phyloP scores from a whole-genome alignment of 2,888 invertebrate genomes.

The Prosapia bicincta region DNA sequence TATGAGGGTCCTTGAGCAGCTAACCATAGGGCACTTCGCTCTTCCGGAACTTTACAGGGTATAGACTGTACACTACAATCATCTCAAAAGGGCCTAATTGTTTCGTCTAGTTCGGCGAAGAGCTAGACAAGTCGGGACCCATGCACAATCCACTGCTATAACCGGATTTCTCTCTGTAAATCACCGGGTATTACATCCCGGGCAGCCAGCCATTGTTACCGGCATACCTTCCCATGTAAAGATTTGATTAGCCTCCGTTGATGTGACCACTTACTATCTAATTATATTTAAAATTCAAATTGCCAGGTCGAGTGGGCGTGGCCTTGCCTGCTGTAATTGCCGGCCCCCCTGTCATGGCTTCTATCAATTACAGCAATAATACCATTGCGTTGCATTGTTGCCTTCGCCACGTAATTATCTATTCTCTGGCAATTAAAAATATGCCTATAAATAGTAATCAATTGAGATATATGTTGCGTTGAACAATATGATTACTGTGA shows the following conservation, averaged over 20 bases:
- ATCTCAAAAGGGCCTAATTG: no score
- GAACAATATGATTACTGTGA: background rate
- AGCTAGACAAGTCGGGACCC: no score
- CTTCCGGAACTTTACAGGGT: no score
- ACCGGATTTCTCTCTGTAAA: no score
- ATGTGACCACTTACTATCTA: background rate
- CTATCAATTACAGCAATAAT: background rate
- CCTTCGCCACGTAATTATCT: background rate
- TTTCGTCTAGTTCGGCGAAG: no score
- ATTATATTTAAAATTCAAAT: background rate
- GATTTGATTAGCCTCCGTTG: background rate
- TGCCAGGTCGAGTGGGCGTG: background rate
- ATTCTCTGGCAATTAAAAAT: background rate
- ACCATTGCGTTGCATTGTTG: background rate
- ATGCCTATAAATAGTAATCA: background rate
- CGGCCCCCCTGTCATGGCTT: background rate
- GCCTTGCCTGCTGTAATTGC: background rate
- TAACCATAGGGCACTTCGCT: no score
- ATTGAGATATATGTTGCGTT: background rate
- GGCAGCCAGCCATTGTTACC: no score
- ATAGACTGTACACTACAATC: no score
- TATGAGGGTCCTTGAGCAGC: no score
- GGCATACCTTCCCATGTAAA: background rate
- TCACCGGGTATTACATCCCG: no score
- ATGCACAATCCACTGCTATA: no score